phyloP scores from a whole-genome alignment of 2,888 invertebrate species.

The Saturnia japonica region DNA sequence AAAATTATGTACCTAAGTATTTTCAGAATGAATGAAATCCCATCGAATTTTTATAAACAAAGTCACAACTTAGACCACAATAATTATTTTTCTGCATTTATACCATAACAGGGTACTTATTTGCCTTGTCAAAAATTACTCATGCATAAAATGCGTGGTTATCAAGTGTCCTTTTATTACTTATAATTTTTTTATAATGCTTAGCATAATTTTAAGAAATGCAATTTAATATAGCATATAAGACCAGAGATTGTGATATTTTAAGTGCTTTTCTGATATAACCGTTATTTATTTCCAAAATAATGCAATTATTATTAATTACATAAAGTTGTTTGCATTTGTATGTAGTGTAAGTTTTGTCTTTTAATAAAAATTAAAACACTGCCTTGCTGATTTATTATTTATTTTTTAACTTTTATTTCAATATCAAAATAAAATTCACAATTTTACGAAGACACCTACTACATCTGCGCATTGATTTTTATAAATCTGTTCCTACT shows the following conservation, averaged over 20 bases:
- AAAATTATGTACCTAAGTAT: background rate
- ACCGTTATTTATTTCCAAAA: constrained; percentile 43
- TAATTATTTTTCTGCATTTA: background rate
- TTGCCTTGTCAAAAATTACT: background rate
- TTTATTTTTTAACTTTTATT: background rate
- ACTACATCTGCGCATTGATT: too few relatives aligned
- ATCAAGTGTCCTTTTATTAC: constrained; percentile 18
- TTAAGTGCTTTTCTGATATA: constrained; percentile 54
- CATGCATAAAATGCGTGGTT: constrained; percentile 12
- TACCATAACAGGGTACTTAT: background rate
- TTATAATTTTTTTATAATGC: constrained; percentile 16
- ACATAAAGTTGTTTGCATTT: constrained; percentile 47
- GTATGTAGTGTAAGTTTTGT: constrained; percentile 37
- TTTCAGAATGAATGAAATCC: constrained; percentile 17
- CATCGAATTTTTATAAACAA: constrained; percentile 8
- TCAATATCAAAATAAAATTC: background rate
- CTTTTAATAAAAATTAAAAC: constrained; percentile 35
- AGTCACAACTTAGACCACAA: background rate
- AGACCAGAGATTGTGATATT: constrained; percentile 68
- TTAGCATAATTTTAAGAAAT: constrained; percentile 32
- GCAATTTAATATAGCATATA: constrained; percentile 29
- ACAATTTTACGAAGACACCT: too few relatives aligned
- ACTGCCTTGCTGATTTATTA: constrained; percentile 10
- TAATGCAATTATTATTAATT: constrained; percentile 34
- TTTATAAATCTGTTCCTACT: too few relatives aligned